These are phyloP conservation scores for Euthynnus affinis DNA, from an alignment of 2,797 vertebrate species.

Conservation along the genomic window DNA sequence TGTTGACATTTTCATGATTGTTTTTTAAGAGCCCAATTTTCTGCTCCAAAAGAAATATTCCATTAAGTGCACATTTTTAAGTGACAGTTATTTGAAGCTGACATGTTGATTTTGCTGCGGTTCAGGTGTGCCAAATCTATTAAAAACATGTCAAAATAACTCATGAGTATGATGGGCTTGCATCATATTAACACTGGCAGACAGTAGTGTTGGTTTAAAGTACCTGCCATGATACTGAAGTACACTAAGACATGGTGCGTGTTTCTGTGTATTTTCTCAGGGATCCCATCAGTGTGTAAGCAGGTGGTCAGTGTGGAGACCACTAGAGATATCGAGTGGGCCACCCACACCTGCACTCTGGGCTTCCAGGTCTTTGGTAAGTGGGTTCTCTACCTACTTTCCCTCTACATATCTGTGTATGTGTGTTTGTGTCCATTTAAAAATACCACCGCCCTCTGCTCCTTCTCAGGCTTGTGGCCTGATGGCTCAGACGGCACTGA, in stretches of 20 bases:
- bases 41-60: too few species aligned
- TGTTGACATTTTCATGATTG: too few species aligned
- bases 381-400: conserved; percentile 26
- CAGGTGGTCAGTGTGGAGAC: conserved; percentile 98
- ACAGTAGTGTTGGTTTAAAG: not conserved
- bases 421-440: not conserved
- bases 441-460: not conserved
- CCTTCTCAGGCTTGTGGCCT: conserved; percentile 92
- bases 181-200: not conserved
- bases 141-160: not conserved
- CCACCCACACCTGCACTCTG: conserved; percentile 93
- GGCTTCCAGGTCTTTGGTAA: conserved; percentile 97
- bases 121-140: not conserved
- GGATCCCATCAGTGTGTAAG: conserved; percentile 97
- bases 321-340: conserved; percentile 95
- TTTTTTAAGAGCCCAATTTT: too few species aligned
- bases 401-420: not conserved
- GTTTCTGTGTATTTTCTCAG: conserved; percentile 77
- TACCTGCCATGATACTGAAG: not conserved
- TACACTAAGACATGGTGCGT: not conserved
- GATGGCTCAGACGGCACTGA: conserved; percentile 98
- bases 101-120: too few species aligned
- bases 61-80: too few species aligned
- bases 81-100: too few species aligned
- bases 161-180: not conserved